Evolutionary conservation across 2,888 invertebrate genomes (phyloP).

Genomic region (Venusia cambrica): DNA sequence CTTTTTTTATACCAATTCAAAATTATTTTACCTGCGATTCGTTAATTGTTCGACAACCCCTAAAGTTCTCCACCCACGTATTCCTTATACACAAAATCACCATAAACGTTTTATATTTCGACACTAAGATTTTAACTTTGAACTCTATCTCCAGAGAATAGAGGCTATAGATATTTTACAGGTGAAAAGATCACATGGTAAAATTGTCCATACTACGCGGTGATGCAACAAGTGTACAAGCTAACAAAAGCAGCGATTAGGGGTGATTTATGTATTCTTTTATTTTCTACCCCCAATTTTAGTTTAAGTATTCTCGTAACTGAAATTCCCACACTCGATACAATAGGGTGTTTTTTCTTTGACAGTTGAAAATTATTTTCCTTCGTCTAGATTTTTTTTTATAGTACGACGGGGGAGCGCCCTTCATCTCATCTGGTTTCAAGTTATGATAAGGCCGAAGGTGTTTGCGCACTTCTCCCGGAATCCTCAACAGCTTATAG

Average conservation of each 20-base stretch:
- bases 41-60: slow-evolving; percentile 73
- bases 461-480: too few relatives aligned
- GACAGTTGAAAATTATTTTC: slow-evolving; percentile 29
- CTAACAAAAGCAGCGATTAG: slow-evolving; percentile 71
- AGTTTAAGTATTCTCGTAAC: slow-evolving; percentile 61
- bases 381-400: slow-evolving; percentile 7
- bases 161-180: background rate
- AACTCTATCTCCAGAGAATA: slow-evolving; percentile 21
- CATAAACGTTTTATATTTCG: slow-evolving; percentile 9
- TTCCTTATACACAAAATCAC: slow-evolving; percentile 35
- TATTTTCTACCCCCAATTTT: slow-evolving; percentile 69
- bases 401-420: too few relatives aligned
- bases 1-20: slow-evolving; percentile 51
- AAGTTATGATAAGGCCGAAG: too few relatives aligned
- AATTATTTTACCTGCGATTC: slow-evolving; percentile 70
- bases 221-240: slow-evolving; percentile 72
- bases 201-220: slow-evolving; percentile 46
- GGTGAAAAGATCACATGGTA: slow-evolving; percentile 26
- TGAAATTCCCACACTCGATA: slow-evolving; percentile 73
- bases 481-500: too few relatives aligned
- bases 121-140: background rate
- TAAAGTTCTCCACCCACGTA: slow-evolving; percentile 61
- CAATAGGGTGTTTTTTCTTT: slow-evolving; percentile 37
- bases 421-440: too few relatives aligned
- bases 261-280: slow-evolving; percentile 75